phyloP scores from a whole-genome alignment of 2,888 invertebrate genomes.

The Nemotelus nigrinus region DNA sequence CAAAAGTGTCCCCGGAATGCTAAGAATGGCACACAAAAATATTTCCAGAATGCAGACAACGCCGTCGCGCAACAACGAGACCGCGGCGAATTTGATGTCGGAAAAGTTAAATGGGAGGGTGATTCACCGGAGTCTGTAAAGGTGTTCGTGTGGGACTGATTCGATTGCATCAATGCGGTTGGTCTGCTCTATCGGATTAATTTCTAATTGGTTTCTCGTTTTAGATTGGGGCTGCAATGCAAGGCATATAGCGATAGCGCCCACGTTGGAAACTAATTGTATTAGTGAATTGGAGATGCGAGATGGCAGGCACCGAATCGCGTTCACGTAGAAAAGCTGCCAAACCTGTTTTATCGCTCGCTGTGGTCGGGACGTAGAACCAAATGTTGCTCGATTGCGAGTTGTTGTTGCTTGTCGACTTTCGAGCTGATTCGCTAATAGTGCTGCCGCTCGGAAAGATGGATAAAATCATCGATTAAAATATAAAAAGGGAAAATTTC shows the following conservation, averaged over 20 bases:
- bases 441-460: background rate
- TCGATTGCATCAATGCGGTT: background rate
- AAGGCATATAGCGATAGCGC: background rate
- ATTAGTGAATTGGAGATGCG: background rate
- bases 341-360: conserved; percentile 12
- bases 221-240: background rate
- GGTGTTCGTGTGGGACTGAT: background rate
- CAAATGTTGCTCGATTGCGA: conserved; percentile 7
- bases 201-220: background rate
- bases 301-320: background rate
- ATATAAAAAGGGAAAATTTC: background rate
- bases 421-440: background rate
- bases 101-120: conserved; percentile 34
- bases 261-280: background rate
- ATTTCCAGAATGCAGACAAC: conserved; percentile 38
- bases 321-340: conserved; percentile 7
- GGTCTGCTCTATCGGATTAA: background rate
- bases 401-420: background rate
- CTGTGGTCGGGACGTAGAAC: background rate
- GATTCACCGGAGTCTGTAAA: conserved; percentile 2
- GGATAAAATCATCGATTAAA: background rate
- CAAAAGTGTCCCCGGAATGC: conserved; percentile 39
- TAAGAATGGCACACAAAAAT: conserved; percentile 32
- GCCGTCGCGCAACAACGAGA: conserved; percentile 28
- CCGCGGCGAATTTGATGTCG: conserved; percentile 23